Evolutionary conservation across 2,888 invertebrate species (phyloP).

Genomic region (Cephus pygmeus): DNA sequence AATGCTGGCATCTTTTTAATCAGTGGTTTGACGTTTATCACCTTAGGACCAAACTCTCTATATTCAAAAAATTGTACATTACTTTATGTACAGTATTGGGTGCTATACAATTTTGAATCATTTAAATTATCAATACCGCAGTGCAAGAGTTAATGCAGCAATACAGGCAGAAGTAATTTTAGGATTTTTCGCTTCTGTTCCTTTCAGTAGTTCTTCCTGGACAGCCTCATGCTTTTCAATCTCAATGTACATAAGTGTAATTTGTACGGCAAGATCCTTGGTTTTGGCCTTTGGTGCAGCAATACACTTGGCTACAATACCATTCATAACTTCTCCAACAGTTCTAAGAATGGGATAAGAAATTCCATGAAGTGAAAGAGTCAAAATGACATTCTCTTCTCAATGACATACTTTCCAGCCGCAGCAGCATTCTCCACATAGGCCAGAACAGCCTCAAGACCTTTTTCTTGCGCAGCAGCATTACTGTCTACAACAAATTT

Average conservation of each 20-base stretch:
- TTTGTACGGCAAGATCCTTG: constrained; percentile 89
- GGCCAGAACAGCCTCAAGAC: constrained; percentile 89
- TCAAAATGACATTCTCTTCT: background rate
- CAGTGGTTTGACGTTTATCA: constrained; percentile 87
- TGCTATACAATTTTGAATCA: constrained; percentile 5
- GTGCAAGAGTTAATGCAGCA: constrained; percentile 77
- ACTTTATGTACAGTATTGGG: background rate
- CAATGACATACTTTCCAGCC: constrained; percentile 77
- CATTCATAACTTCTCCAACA: constrained; percentile 88
- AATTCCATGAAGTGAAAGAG: background rate
- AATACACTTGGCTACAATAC: constrained; percentile 91
- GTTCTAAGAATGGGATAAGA: constrained; percentile 68
- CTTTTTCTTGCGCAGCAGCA: constrained; percentile 96
- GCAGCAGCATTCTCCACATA: constrained; percentile 91
- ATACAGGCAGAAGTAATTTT: constrained; percentile 92
- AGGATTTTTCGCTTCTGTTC: constrained; percentile 95
- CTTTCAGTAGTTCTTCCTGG: constrained; percentile 91
- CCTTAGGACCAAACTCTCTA: constrained; percentile 92
- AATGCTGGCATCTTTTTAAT: constrained; percentile 88
- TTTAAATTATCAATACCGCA: constrained; percentile 67
- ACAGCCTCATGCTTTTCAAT: constrained; percentile 94
- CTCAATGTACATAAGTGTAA: constrained; percentile 93
- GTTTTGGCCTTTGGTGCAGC: constrained; percentile 92
- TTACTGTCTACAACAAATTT: constrained; percentile 96
- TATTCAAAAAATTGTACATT: constrained; percentile 17